A percentile compares a stretch with the other conserved stretches of the same genome.
Evolutionary conservation across 2,888 invertebrate genomes (phyloP).

Genomic region (Eretmocerus hayati): DNA sequence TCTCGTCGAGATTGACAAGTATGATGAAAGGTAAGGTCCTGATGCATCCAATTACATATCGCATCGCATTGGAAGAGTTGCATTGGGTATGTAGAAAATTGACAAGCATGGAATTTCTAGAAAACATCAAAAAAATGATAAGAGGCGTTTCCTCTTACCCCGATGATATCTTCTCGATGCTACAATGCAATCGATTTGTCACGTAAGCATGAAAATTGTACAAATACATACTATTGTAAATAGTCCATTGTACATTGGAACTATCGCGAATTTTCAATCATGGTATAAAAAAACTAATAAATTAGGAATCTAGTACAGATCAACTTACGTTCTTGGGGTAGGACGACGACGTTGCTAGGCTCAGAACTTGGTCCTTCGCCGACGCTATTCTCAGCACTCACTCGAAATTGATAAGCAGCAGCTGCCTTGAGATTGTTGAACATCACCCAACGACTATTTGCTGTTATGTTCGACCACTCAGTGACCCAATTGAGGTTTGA

Average conservation of each 20-base stretch:
- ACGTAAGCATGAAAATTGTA: not conserved
- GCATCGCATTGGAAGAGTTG: too few relatives aligned
- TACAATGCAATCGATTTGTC: not conserved
- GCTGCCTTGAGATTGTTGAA: slow-evolving; percentile 87
- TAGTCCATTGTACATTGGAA: too few relatives aligned
- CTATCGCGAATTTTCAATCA: not conserved
- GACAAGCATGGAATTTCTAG: not conserved
- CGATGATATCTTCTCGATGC: not conserved
- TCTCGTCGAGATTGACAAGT: not conserved
- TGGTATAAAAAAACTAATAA: not conserved
- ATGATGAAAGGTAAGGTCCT: not conserved
- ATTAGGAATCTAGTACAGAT: not conserved
- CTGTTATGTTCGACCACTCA: slow-evolving; percentile 77
- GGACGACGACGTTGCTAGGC: slow-evolving; percentile 79
- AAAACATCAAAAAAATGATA: not conserved
- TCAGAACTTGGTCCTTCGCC: slow-evolving; percentile 90
- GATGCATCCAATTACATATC: too few relatives aligned
- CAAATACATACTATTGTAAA: too few relatives aligned
- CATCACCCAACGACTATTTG: slow-evolving; percentile 69
- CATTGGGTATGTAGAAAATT: too few relatives aligned
- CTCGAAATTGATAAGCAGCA: slow-evolving; percentile 90
- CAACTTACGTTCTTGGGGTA: slow-evolving; percentile 90
- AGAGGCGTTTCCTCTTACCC: not conserved
- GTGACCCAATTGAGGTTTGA: slow-evolving; percentile 83
- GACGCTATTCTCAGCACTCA: slow-evolving; percentile 93